Evolutionary conservation across 1,140 invertebrate genomes (phyloP).

Genomic region (Acyrthosiphon pisum): DNA sequence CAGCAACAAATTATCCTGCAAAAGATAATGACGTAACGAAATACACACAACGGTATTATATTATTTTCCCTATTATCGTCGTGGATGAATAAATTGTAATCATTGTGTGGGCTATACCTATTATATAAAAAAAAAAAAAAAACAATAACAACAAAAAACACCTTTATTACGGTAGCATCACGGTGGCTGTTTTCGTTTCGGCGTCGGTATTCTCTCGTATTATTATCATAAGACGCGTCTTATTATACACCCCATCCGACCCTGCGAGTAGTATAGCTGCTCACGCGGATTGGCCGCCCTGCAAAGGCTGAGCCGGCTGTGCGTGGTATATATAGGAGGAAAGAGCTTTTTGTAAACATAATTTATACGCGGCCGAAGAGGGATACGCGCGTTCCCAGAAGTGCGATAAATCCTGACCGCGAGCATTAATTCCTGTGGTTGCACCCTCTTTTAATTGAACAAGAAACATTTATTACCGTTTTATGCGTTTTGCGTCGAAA

Average conservation of each 20-base stretch:
- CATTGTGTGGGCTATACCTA: background rate
- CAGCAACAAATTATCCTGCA: constrained; percentile 75
- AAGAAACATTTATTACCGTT: constrained; percentile 55
- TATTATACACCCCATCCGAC: background rate
- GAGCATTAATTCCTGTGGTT: constrained; percentile 50
- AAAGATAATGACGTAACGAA: background rate
- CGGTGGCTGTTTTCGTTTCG: constrained; percentile 1
- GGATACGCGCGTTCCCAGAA: background rate
- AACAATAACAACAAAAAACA: background rate
- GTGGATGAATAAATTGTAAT: background rate
- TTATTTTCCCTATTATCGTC: background rate
- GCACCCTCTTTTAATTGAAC: constrained; percentile 53
- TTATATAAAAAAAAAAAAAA: background rate
- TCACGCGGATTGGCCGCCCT: too few species aligned
- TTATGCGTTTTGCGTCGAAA: constrained; percentile 53
- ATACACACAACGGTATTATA: background rate
- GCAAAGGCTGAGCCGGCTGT: background rate
- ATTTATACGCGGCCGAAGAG: constrained; percentile 43
- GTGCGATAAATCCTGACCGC: constrained; percentile 53
- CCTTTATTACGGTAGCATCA: background rate
- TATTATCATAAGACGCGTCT: constrained; percentile 49
- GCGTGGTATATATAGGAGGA: background rate
- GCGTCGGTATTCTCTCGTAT: background rate
- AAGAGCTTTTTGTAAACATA: constrained; percentile 52
- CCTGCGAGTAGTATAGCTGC: background rate